phyloP scores from a whole-genome alignment of 53 echinoderm and acorn worm species.

The Zoroaster sp. region DNA sequence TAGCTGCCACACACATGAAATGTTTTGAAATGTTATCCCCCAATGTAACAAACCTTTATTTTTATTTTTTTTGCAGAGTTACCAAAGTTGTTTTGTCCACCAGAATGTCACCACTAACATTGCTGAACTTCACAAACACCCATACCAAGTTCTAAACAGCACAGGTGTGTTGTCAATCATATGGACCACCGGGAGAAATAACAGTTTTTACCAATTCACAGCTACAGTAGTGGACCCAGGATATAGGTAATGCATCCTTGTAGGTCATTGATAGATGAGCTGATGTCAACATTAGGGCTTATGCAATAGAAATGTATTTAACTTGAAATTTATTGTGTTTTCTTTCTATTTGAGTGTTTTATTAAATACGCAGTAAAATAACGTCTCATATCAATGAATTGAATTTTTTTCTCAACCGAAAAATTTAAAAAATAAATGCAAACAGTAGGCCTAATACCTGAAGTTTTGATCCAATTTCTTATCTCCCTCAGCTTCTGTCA shows the following conservation, averaged over 20 bases:
- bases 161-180: constrained; percentile 42
- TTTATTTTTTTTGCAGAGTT: constrained; percentile 27
- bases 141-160: constrained; percentile 57
- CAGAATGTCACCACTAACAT: background rate
- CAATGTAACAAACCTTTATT: background rate
- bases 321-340: no score
- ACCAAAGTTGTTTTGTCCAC: constrained; percentile 56
- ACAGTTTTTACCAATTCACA: constrained; percentile 69
- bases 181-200: constrained; percentile 45
- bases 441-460: no score
- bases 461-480: background rate
- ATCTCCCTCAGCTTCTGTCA: constrained; percentile 71
- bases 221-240: constrained; percentile 74
- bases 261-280: no score
- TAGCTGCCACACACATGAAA: no score
- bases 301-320: no score
- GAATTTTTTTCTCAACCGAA: no score
- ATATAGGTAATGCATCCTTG: constrained; percentile 68
- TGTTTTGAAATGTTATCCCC: background rate
- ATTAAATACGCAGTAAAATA: no score
- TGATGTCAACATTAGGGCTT: no score
- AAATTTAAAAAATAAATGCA: no score
- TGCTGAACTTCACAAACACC: background rate
- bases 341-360: no score
- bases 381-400: no score